A percentile compares a stretch with the other conserved stretches of the same genome.
These are phyloP conservation scores for Temnothorax ravouxi DNA, from an alignment of 2,888 invertebrate genomes.

Conservation along the genomic window DNA sequence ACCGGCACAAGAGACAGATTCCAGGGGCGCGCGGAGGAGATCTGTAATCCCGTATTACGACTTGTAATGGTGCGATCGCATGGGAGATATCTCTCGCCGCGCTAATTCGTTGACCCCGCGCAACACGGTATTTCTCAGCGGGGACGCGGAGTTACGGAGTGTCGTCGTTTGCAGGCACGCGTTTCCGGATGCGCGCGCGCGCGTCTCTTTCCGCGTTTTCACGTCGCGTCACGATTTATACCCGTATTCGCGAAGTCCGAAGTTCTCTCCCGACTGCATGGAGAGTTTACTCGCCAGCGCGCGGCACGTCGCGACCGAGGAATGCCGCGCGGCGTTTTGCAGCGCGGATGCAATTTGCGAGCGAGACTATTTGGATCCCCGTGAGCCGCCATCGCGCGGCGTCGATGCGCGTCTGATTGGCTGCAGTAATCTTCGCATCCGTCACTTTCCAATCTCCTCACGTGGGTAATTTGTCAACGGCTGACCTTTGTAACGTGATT, in stretches of 20 bases:
- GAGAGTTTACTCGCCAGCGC: neutral
- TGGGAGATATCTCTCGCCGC: slow-evolving; percentile 29
- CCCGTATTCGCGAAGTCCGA: neutral
- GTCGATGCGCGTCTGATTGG: slow-evolving; percentile 10
- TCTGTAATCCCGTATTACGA: slow-evolving; percentile 2
- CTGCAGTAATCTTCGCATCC: slow-evolving; percentile 20
- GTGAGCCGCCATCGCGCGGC: slow-evolving; percentile 2
- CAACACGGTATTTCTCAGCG: slow-evolving; percentile 27
- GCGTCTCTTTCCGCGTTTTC: slow-evolving; percentile 54
- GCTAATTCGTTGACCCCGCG: slow-evolving; percentile 62
- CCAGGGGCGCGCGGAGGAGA: neutral
- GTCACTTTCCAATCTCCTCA: slow-evolving; percentile 45
- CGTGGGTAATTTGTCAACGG: neutral
- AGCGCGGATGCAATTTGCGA: slow-evolving; percentile 31
- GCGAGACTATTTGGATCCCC: slow-evolving; percentile 17
- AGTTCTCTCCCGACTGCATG: neutral
- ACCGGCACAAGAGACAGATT: neutral
- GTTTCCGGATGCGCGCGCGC: slow-evolving; percentile 60
- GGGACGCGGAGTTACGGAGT: neutral
- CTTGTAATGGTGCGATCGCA: neutral
- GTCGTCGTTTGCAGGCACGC: slow-evolving; percentile 23
- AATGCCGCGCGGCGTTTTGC: slow-evolving; percentile 22
- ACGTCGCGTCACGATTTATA: slow-evolving; percentile 1
- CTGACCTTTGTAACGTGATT: slow-evolving; percentile 18
- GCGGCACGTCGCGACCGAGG: slow-evolving; percentile 13